Evolutionary conservation across 2,797 vertebrate species (phyloP), one percentile per base, ranked within the genome.

Genomic region (Delichon dasypus): DNA sequence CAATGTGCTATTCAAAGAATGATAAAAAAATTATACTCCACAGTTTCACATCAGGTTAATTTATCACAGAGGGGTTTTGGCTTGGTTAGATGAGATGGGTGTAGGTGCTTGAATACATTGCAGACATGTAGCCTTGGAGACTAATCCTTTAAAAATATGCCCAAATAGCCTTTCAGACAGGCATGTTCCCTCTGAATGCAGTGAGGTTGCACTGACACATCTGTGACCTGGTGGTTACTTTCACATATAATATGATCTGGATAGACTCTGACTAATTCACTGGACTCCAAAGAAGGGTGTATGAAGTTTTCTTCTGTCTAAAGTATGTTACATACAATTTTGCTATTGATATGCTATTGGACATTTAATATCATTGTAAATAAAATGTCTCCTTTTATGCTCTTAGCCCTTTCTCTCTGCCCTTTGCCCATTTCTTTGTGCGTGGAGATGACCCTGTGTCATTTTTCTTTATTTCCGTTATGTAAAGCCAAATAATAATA

Each of bases 401-500:
- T 45, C 66, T 81, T 58, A 51, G 36, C 7, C 9, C 5, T 73
- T 89, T 85, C 54, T 91, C 6, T 54, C 67, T 85, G 30, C 30
- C 36, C n/a, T 71, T 2, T 53, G 27, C 18, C 45, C 10, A 67
- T 61, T 86, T 78, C 57, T 74, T 85, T 77, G 44, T 54, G 54
- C 77, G 50, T 85, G 51, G 11, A 48, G 21, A 75, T 60, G 75
- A 5, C 65, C 42, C 38, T 73, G 8, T 62, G 65, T 68, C 18
- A 16, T 65, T 80, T 85, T 66, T 40, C 19, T 75, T 83, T 88
- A 40, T 34, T 85, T 79, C 48, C 22, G 85, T 77, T 86, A 72
- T 83, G 60, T 66, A 82, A 88, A 95, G 62, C n/a, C 70, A 89
- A 93, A 96, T 84, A 89, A 91, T 93, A 85, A 54, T 77, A 86